Evolutionary conservation across 2,113 vertebrate genomes (phyloP).

Genomic region (Hemicordylus capensis): DNA sequence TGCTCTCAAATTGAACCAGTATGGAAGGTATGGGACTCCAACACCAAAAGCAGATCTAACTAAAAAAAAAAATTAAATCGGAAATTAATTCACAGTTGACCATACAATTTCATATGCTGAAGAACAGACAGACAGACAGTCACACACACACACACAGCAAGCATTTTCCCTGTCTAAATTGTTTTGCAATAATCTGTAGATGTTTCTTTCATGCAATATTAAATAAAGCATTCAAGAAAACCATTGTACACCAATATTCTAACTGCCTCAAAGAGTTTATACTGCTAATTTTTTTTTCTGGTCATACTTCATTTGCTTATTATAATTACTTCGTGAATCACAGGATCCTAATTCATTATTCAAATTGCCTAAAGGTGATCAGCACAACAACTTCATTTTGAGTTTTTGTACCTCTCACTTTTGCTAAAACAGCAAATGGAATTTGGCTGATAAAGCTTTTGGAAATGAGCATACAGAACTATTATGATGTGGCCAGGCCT

Average conservation of each 20-base stretch:
- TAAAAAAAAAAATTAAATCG: no score
- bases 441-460: constrained; percentile 65
- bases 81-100: neutral
- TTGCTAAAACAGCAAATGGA: constrained; percentile 70
- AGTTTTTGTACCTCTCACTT: constrained; percentile 33
- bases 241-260: constrained; percentile 18
- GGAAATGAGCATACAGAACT: constrained; percentile 68
- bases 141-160: neutral
- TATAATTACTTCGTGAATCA: constrained; percentile 69
- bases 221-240: constrained; percentile 16
- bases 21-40: neutral
- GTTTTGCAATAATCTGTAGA: constrained; percentile 10
- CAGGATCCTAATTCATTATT: constrained; percentile 70
- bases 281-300: constrained; percentile 36
- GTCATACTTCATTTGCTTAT: constrained; percentile 63
- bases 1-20: neutral
- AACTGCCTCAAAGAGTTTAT: constrained; percentile 49
- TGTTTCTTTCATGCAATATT: neutral
- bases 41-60: neutral
- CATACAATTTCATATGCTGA: no score
- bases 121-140: neutral
- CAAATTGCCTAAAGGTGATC: constrained; percentile 72
- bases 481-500: constrained; percentile 66
- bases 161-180: neutral
- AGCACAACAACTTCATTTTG: constrained; percentile 64